Evolutionary conservation across 2,888 invertebrate genomes (phyloP), one percentile per base, ranked within the genome.

Genomic region (Carabus problematicus): DNA sequence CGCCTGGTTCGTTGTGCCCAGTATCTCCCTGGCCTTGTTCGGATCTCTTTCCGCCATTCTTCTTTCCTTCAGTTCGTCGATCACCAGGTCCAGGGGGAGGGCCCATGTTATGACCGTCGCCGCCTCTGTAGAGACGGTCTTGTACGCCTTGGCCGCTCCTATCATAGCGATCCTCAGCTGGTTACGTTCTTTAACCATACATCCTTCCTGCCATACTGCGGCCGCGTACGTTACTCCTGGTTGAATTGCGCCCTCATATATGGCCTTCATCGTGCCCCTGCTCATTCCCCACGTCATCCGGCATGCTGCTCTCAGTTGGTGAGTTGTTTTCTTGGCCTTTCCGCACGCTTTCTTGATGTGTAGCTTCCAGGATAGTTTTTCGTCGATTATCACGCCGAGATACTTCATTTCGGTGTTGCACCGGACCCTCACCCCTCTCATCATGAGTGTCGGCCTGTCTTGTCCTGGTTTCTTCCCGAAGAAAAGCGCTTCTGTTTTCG

Each of bases 211-310:
- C 47, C 47, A 47, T n/a, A n/a, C n/a, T 8, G 42, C 8, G 42
- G 42, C 42, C 8, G 42, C 42, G 42, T 42, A 42, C 8, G 47
- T 47, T 7, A 47, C 14, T n/a, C 12, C 47, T 3, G 47, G 47
- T 47, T 47, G 47, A 3, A 69, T 63, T 7, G 71, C 71, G 11
- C 68, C 71, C 14, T 40, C 52, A 11, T 71, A 71, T 9, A 71
- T 68, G 18, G 12, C 16, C 7, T 45, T 14, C 56, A 64, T 54
- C 7, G 62, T 52, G 3, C 18, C 40, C 1, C 63, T n/a, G n/a
- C 58, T 56, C 1, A 71, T 41, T 2, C 68, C 68, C 58, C 62
- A 71, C 1, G 63, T 71, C 3, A 68, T 12, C 40, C 56, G 56
- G 14, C 59, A 70, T 1, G 52, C 39, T n/a, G 69, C 60, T 11